Evolutionary conservation across 1,140 invertebrate species (phyloP).

Genomic region (Littorina saxatilis): DNA sequence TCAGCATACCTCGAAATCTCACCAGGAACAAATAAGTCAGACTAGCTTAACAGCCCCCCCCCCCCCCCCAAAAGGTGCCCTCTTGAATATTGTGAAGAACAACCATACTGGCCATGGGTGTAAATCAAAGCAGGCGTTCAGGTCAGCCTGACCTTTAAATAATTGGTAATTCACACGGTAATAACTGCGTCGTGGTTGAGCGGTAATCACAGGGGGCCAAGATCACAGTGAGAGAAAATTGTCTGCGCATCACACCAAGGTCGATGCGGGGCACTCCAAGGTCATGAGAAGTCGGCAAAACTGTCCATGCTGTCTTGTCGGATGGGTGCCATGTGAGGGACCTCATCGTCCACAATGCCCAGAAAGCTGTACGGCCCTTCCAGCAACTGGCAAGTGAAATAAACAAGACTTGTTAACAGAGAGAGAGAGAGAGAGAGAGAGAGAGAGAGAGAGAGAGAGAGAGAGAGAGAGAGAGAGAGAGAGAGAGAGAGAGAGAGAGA

Average conservation of each 20-base stretch:
- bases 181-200: no score
- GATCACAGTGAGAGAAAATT: no score
- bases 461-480: background rate
- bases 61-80: no score
- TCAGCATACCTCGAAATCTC: no score
- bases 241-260: background rate
- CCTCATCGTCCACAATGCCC: conserved; percentile 49
- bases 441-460: background rate
- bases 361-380: conserved; percentile 52
- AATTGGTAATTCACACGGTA: no score
- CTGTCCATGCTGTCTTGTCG: conserved; percentile 62
- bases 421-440: background rate
- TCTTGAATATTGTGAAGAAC: no score
- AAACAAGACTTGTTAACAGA: background rate
- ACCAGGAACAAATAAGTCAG: no score
- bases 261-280: background rate
- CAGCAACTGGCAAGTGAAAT: conserved; percentile 50
- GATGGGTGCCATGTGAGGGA: conserved; percentile 44
- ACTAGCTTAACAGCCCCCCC: no score
- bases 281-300: conserved; percentile 56
- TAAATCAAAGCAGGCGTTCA: no score
- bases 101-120: no score
- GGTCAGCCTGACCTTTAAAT: no score
- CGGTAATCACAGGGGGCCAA: no score
- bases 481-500: background rate